phyloP scores from a whole-genome alignment of 2,888 invertebrate genomes.

The Sinotaia quadrata region DNA sequence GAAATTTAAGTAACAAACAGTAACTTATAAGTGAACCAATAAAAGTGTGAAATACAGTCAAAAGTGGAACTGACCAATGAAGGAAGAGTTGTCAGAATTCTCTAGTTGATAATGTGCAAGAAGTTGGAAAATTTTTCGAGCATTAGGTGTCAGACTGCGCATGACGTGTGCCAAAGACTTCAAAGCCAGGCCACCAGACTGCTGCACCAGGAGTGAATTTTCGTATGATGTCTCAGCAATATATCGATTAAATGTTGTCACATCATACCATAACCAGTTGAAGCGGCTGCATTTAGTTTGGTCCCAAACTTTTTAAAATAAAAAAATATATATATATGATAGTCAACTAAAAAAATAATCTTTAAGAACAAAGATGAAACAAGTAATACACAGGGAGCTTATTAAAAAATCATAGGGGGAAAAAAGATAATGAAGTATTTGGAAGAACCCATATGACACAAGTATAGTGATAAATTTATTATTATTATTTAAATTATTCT shows the following conservation, averaged over 20 bases:
- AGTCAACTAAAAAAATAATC: neutral
- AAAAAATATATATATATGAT: neutral
- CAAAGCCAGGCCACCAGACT: conserved; percentile 78
- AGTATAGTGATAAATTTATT: too few relatives aligned
- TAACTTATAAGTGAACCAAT: too few relatives aligned
- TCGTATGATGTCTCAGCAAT: conserved; percentile 80
- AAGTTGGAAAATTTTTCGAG: conserved; percentile 80
- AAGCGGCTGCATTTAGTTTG: conserved; percentile 86
- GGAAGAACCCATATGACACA: too few relatives aligned
- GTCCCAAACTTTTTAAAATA: conserved; percentile 84
- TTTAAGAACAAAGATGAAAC: neutral
- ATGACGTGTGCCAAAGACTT: conserved; percentile 92
- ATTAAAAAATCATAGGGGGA: too few relatives aligned
- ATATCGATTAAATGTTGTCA: conserved; percentile 88
- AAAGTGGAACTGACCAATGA: conserved; percentile 78
- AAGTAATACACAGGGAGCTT: too few relatives aligned
- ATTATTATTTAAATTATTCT: too few relatives aligned
- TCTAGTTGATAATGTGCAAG: conserved; percentile 87
- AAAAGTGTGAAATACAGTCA: neutral
- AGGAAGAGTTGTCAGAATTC: conserved; percentile 81
- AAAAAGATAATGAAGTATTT: too few relatives aligned
- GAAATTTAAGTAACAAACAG: too few relatives aligned
- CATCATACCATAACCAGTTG: conserved; percentile 93
- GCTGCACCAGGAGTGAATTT: conserved; percentile 86
- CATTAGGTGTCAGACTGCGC: conserved; percentile 90